Conservation (phyloP, 2,797 vertebrate genomes). For the Betta splendens region DNA sequence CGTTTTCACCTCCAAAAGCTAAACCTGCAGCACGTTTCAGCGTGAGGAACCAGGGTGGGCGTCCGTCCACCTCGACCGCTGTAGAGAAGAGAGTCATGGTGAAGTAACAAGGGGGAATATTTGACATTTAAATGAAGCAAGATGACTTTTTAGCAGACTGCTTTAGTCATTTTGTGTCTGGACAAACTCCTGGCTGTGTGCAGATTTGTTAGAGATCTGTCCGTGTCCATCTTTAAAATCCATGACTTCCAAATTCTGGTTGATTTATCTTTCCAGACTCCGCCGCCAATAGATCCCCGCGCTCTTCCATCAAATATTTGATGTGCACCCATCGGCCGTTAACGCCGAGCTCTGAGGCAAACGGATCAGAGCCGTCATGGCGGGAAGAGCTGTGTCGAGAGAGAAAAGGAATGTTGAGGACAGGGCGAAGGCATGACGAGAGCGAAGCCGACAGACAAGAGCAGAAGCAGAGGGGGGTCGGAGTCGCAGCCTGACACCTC, state of each 20-base stretch:
- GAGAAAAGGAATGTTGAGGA: constrained; percentile 15
- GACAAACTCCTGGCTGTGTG: background rate
- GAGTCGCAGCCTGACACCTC: background rate
- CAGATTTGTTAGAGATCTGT: constrained; percentile 7
- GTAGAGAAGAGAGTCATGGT: no score
- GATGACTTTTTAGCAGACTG: background rate
- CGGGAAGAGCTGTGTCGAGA: constrained; percentile 27
- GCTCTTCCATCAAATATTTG: constrained; percentile 45
- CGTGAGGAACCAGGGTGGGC: no score
- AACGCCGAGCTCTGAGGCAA: constrained; percentile 39
- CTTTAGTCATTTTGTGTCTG: background rate
- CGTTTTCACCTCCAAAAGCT: background rate
- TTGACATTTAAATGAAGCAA: background rate
- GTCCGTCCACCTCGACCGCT: no score
- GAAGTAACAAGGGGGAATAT: no score
- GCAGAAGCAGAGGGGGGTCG: background rate
- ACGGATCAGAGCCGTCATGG: constrained; percentile 41
- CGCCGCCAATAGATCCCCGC: constrained; percentile 31
- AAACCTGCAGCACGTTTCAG: background rate
- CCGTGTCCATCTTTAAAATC: constrained; percentile 6
- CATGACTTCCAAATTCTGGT: constrained; percentile 10
- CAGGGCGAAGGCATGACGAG: constrained; percentile 4
- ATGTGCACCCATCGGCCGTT: constrained; percentile 37
- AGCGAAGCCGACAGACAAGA: constrained; percentile 26
- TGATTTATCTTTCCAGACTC: constrained; percentile 42